Evolutionary conservation across 2,888 invertebrate genomes (phyloP), one percentile per base, ranked within the genome.

Genomic region (Erebia palarica): DNA sequence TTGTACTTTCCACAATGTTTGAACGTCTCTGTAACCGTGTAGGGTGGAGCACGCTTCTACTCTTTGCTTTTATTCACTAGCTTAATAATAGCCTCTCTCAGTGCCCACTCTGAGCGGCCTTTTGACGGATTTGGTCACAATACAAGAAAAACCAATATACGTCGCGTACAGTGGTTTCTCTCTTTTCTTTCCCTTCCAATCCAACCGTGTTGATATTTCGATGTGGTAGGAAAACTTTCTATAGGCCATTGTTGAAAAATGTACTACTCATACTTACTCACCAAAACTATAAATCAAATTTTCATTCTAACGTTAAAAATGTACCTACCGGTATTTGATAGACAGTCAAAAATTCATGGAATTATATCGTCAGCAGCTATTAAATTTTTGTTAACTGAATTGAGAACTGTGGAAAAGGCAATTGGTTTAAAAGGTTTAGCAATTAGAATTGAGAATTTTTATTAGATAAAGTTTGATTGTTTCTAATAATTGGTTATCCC

Each of bases 21-120:
- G 16, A 18, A 59, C 49, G 55, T 61, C 67, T 68, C 67, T 72
- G 53, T 63, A 57, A 36, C 44, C 1, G 44, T 42, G 53, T 36
- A 36, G 27, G 68, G 60, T 64, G 16, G 64, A 65, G 60, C 64
- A 59, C 49, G 66, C 65, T 66, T 65, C 68, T 51, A 58, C 51
- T 51, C 61, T 61, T 61, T 61, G 61, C 66, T 65, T 73, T 64
- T 27, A 71, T 60, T 47, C 47, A 68, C 58, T 51, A 57, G 65
- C 60, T 73, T 60, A 70, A 69, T 69, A 68, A 73, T 70, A 67
- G 70, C 67, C 53, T 59, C 59, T 68, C 65, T 73, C 27, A 72
- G 68, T 58, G 58, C n/a, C 67, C 21, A 27, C n/a, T 59, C 49
- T 27, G 67, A 36, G 44, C 18, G 49, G 49, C 47, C 67, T 67